Base-by-base conservation (phyloP, 2,888 invertebrate genomes). In the Scrobipalpa costella region DNA sequence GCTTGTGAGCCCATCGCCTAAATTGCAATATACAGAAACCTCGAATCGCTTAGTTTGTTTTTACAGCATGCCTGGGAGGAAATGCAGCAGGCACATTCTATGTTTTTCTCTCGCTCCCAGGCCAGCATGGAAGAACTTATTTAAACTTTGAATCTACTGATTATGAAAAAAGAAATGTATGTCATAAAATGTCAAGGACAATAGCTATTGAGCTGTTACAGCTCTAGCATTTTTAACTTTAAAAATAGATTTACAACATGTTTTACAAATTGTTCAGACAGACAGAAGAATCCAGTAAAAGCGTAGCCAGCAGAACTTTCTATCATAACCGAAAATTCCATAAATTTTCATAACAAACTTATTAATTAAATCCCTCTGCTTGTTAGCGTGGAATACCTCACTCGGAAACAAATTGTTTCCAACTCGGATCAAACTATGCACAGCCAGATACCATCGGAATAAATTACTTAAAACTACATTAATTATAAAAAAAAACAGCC, bases 391-490 rank as follows among this genome's bases (percentile, higher is more conserved):
- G 71, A 76, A 83, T 83, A 75, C 78, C 79, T 76, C 73, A 75
- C 70, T 55, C 67, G 70, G 67, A 68, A 79, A 87, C 88, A 88
- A 89, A 88, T 89, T 85, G 82, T 85, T 83, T 80, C 68, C 75
- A 78, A 69, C 73, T 67, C 66, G 40, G 55, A 52, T 34, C 47
- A 63, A 57, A 63, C 44, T 58, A 63, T 63, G 50, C 3, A 55
- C 34, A 33, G 52, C n/a, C 21, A 70, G 86, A 88, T 88, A 83
- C 65, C 71, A 88, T 87, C 68, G 65, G 77, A 82, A 86, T 86
- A 81, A 86, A 88, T 89, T 84, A 83, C 85, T 86, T 84, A 83
- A 76, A 72, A 74, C 73, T 77, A 84, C 80, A 76, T 82, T 80
- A 77, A 76, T 78, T 80, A 78, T 70, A 68, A 71, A 80, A 68